A percentile compares a stretch with the other conserved stretches of the same genome.
Conservation (phyloP, 2,797 vertebrate species). For the Morelia viridis region DNA sequence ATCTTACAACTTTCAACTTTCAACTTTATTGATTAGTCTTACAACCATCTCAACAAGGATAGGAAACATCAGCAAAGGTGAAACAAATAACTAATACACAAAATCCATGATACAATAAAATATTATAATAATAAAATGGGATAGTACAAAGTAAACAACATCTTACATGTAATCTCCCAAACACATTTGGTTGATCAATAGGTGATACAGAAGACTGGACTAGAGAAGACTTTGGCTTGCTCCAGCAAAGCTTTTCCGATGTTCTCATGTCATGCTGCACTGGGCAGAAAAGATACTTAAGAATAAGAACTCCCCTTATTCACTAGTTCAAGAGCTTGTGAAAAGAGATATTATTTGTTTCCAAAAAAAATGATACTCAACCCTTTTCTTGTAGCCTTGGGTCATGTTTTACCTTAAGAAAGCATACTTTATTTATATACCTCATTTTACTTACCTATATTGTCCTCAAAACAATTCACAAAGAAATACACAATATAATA, state of each 20-base stretch:
- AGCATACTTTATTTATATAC: neutral
- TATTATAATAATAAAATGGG: too few relatives aligned
- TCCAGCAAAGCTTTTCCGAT: neutral
- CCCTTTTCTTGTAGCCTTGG: neutral
- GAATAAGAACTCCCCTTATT: neutral
- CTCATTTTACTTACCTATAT: neutral
- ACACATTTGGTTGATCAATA: constrained; percentile 8
- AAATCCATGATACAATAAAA: too few relatives aligned
- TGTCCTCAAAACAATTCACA: neutral
- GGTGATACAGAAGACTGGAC: constrained; percentile 33
- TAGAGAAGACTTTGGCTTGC: neutral
- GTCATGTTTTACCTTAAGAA: neutral
- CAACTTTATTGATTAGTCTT: too few relatives aligned
- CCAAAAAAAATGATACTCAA: neutral
- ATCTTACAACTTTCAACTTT: neutral
- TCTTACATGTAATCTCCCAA: neutral
- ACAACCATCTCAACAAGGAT: too few relatives aligned
- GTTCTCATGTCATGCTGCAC: neutral
- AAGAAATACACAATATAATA: neutral
- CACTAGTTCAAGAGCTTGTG: neutral
- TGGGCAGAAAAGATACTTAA: neutral
- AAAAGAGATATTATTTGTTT: neutral
- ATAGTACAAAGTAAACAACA: neutral
- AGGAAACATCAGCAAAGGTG: too few relatives aligned
- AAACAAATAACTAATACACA: too few relatives aligned